Evolutionary conservation across 1,140 invertebrate species (phyloP), one percentile per base, ranked within the genome.

Genomic region (Dendrolimus punctatus): DNA sequence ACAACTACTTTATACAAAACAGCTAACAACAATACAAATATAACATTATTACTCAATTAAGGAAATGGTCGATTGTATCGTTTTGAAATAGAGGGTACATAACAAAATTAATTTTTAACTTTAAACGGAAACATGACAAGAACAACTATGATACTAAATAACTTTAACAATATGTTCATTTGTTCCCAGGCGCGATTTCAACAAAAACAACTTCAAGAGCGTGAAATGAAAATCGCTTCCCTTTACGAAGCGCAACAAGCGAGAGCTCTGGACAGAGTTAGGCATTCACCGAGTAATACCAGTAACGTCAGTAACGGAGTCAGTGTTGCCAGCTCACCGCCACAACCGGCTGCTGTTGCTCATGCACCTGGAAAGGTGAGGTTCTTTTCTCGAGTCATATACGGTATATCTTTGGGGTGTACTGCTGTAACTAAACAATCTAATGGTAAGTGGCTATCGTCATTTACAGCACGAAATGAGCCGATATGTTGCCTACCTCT

Each of bases 201-300:
- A 73, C 92, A 93, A 73, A 91, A 90, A 66, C 92, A 93, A 66
- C 87, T 93, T 62, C 90, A 91, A 71, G 92, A 94, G 73, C 91
- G 92, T 63, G 92, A 93, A 73, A 87, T 92, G 76, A 93, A 92
- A 78, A 87, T 94, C 40, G 81, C 92, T 46, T 90, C 91, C 56
- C 83, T 93, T 51, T 92, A 92, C 82, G 92, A 93, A 70, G 90
- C 89, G 51, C 92, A 92, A 68, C 92, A 93, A 75, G 91, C 92
- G 55, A 78, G 90, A 45, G 90, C 92, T 23, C 88, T 93, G 57
- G 91, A 92, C 64, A 89, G 91, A 40, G 90, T 92, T 8, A 85
- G 90, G 44, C 88, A 90, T 46, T 90, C 91, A 2, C 90, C 90
- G 23, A 23, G 23, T 23, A 23, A 23, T 23, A 23, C 23, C 23